phyloP scores from a whole-genome alignment of 2,888 invertebrate species.

The Aporophyla lueneburgensis region DNA sequence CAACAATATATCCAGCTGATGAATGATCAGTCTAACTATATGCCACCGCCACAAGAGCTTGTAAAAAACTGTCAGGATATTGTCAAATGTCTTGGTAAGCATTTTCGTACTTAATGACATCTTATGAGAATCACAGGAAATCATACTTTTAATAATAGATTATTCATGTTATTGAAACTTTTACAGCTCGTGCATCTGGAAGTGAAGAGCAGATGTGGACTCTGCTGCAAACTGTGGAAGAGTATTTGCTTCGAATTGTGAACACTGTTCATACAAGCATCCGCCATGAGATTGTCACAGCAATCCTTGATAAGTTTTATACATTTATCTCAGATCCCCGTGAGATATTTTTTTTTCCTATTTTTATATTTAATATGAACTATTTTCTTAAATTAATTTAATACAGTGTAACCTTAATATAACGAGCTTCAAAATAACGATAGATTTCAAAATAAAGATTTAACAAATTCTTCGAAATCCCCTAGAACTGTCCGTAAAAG shows the following conservation, averaged over 20 bases:
- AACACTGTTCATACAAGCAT: slow-evolving; percentile 75
- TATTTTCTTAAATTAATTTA: not conserved
- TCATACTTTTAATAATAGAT: not conserved
- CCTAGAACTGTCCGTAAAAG: too few species aligned
- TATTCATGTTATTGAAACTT: slow-evolving; percentile 40
- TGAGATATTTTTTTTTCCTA: slow-evolving; percentile 69
- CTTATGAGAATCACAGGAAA: not conserved
- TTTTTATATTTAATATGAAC: not conserved
- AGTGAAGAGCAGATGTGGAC: slow-evolving; percentile 78
- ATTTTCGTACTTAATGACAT: not conserved
- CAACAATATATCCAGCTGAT: slow-evolving; percentile 88
- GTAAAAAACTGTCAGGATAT: slow-evolving; percentile 88
- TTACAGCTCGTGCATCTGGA: slow-evolving; percentile 76
- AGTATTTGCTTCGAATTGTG: slow-evolving; percentile 80
- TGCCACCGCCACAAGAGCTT: slow-evolving; percentile 83
- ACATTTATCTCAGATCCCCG: slow-evolving; percentile 91
- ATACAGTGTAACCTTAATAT: not conserved
- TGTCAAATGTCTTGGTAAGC: slow-evolving; percentile 88
- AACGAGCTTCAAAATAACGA: too few species aligned
- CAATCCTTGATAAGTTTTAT: slow-evolving; percentile 91
- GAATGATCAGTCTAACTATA: slow-evolving; percentile 84
- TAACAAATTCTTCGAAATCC: too few species aligned
- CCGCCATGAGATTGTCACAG: slow-evolving; percentile 88
- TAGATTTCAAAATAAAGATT: too few species aligned
- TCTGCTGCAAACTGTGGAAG: slow-evolving; percentile 80